Evolutionary conservation across 2,888 invertebrate genomes (phyloP).

Genomic region (Gymnocheta viridis): DNA sequence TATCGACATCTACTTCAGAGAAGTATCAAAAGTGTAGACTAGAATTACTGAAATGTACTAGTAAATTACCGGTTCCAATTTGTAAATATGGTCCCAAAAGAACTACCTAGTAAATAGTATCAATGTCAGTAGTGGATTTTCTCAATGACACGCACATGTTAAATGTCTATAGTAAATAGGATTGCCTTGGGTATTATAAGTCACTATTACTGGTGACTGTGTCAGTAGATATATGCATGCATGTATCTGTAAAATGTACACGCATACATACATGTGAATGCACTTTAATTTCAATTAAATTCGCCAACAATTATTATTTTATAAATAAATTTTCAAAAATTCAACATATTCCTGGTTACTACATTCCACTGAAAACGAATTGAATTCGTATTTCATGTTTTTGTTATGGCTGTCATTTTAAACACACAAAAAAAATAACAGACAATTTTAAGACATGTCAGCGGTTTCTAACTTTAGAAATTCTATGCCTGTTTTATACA

Average conservation of each 20-base stretch:
- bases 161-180: too few relatives aligned
- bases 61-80: too few relatives aligned
- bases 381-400: conserved; percentile 4
- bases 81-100: too few relatives aligned
- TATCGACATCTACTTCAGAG: too few relatives aligned
- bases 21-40: too few relatives aligned
- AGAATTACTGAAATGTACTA: too few relatives aligned
- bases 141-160: too few relatives aligned
- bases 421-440: conserved; percentile 28
- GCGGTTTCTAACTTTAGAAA: conserved; percentile 54
- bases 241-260: background rate
- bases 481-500: background rate
- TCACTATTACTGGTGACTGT: too few relatives aligned
- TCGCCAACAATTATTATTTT: background rate
- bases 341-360: conserved; percentile 29
- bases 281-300: conserved; percentile 19
- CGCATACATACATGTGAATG: background rate
- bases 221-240: too few relatives aligned
- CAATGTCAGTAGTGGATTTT: too few relatives aligned
- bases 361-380: background rate
- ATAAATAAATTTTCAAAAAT: background rate
- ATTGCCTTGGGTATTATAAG: too few relatives aligned
- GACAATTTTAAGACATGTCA: conserved; percentile 48
- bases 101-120: too few relatives aligned
- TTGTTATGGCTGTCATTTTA: conserved; percentile 46